Evolutionary conservation across 2,888 invertebrate species (phyloP).

Genomic region (Melanchra persicariae): DNA sequence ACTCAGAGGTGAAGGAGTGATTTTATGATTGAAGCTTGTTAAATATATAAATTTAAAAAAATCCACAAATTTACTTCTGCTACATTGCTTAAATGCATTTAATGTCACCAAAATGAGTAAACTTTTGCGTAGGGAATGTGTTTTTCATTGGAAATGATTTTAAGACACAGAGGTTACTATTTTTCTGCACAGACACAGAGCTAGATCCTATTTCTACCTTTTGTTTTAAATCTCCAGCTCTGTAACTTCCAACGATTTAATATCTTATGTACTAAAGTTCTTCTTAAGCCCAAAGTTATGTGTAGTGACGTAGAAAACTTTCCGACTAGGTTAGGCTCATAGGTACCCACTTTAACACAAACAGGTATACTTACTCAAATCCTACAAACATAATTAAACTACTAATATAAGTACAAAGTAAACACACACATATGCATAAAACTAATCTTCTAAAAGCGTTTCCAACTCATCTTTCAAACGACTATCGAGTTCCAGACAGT

Average conservation of each 20-base stretch:
- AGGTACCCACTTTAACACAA: neutral
- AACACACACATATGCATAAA: slow-evolving; percentile 49
- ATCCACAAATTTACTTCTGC: no score
- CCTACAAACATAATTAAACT: slow-evolving; percentile 53
- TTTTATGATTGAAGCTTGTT: no score
- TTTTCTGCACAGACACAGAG: neutral
- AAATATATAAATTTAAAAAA: no score
- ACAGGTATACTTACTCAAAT: slow-evolving; percentile 7
- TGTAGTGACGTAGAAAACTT: neutral
- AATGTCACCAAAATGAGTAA: neutral
- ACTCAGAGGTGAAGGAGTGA: no score
- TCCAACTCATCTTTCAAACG: slow-evolving; percentile 78
- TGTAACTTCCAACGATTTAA: no score
- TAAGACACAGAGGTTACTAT: no score
- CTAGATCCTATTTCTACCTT: neutral
- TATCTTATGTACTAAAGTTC: no score
- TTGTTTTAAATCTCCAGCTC: neutral
- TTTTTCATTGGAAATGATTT: neutral
- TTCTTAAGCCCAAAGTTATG: neutral
- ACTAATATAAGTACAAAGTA: slow-evolving; percentile 66
- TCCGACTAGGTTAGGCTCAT: neutral
- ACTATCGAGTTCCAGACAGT: slow-evolving; percentile 68
- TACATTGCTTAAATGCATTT: neutral
- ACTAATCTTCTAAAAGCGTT: slow-evolving; percentile 79
- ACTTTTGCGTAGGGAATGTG: neutral